Base-by-base conservation (phyloP, 2,888 invertebrate genomes). In the Drosophila tanythrix region DNA sequence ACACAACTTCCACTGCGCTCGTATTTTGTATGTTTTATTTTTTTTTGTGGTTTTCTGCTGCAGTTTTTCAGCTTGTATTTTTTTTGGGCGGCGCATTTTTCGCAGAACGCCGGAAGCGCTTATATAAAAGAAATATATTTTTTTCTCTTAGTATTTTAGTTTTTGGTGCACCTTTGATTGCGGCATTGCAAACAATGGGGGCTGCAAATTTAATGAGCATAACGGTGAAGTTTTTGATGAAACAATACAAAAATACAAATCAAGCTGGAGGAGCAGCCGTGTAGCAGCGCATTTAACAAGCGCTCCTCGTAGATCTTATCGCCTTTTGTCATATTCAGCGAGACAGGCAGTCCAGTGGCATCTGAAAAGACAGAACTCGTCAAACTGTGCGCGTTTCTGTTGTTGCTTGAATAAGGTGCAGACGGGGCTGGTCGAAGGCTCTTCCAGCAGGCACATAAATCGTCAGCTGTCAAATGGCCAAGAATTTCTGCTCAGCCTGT, bases 401-500 rank as follows among this genome's bases (percentile, higher is more conserved):
- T 25, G 35, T n/a, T 50, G 38, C 29, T 15, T 21, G 46, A 8
- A 52, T 52, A 55, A 76, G 72, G 60, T 60, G 60, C 62, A 77
- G 79, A 73, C 64, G 64, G 31, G 29, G 11, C 53, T 43, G 57
- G 57, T 29, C 13, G 40, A 38, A 29, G 27, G 27, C 57, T 62
- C 69, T 71, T 60, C 59, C 71, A 68, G 68, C 73, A 79, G 79
- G 67, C 77, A 84, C 88, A 88, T 88, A 88, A 88, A 90, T 88
- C 88, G 89, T 90, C 88, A 89, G 85, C 90, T 90, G 88, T 90
- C 88, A 88, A 85, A 90, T 81, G 89, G 86, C 80, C 70, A 88
- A 82, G 85, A 85, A 85, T 84, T 85, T 74, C 57, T 72, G 85
- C 58, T 52, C 65, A 66, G 61, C 51, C 56, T 18, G 51, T 25